Evolutionary conservation across 2,888 invertebrate genomes (phyloP).

Genomic region (Tanytarsus gracilentus): DNA sequence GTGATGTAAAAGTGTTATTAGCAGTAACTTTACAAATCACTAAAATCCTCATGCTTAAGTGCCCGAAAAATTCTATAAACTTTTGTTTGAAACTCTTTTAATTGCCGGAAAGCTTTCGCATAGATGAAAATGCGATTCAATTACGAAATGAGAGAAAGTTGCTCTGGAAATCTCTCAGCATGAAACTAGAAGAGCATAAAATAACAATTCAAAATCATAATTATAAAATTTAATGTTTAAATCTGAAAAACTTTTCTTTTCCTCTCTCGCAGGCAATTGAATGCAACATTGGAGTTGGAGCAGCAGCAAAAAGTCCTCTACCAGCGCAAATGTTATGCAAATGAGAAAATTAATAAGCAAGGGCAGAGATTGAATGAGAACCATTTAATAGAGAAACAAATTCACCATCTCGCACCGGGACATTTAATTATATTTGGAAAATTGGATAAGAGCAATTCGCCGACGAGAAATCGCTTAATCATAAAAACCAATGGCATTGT

Average conservation of each 20-base stretch:
- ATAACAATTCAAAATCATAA: no score
- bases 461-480: neutral
- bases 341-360: neutral
- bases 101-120: no score
- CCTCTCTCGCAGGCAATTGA: slow-evolving; percentile 8
- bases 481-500: slow-evolving; percentile 16
- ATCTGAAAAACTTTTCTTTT: neutral
- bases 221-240: neutral
- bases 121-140: no score
- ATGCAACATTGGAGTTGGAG: slow-evolving; percentile 9
- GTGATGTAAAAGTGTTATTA: no score
- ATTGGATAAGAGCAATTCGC: neutral
- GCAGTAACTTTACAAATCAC: no score
- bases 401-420: neutral
- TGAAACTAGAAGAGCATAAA: no score
- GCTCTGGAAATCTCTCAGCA: no score
- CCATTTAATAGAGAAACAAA: slow-evolving; percentile 15
- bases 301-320: neutral
- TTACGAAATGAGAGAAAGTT: no score
- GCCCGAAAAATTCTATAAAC: no score
- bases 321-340: slow-evolving; percentile 9
- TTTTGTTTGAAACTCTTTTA: no score
- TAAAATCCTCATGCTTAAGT: no score
- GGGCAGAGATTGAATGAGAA: slow-evolving; percentile 9
- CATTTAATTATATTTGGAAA: slow-evolving; percentile 15